Evolutionary conservation across 2,888 invertebrate genomes (phyloP).

Genomic region (Stenolophus ochropezus): DNA sequence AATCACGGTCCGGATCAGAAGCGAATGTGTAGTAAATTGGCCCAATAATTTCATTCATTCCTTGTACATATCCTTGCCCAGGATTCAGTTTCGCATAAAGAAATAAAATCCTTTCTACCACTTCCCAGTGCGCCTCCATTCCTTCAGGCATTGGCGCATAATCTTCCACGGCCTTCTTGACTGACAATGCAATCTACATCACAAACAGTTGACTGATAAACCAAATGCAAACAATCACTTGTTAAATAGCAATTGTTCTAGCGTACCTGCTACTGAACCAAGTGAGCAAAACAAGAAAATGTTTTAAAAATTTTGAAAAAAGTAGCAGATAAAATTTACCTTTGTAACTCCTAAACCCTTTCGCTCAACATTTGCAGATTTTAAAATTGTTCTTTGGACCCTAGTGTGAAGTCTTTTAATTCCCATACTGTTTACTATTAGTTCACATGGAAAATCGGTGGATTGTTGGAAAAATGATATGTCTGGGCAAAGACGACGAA

Average conservation of each 20-base stretch:
- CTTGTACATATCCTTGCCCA: constrained; percentile 96
- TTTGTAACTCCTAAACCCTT: constrained; percentile 92
- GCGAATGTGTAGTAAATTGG: constrained; percentile 99
- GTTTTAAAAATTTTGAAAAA: constrained; percentile 33
- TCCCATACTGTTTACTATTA: constrained; percentile 86
- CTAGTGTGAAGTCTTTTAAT: constrained; percentile 90
- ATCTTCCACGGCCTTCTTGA: constrained; percentile 85
- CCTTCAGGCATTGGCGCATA: constrained; percentile 92
- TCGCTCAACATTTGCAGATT: constrained; percentile 90
- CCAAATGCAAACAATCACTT: constrained; percentile 18
- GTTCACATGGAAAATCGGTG: constrained; percentile 91
- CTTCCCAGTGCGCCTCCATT: constrained; percentile 98
- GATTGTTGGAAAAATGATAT: constrained; percentile 98
- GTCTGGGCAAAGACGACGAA: constrained; percentile 94
- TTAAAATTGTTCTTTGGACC: constrained; percentile 89
- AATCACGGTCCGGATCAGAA: constrained; percentile 86
- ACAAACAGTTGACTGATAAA: constrained; percentile 46
- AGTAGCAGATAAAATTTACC: too few relatives aligned
- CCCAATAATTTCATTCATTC: constrained; percentile 99
- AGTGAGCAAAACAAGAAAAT: constrained; percentile 63
- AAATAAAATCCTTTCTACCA: constrained; percentile 96
- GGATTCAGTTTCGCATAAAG: constrained; percentile 98
- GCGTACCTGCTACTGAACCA: constrained; percentile 67
- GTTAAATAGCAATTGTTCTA: constrained; percentile 34
- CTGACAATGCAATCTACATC: constrained; percentile 80